Base-by-base conservation (phyloP, 1,140 invertebrate genomes). In the Mizuhopecten yessoensis region DNA sequence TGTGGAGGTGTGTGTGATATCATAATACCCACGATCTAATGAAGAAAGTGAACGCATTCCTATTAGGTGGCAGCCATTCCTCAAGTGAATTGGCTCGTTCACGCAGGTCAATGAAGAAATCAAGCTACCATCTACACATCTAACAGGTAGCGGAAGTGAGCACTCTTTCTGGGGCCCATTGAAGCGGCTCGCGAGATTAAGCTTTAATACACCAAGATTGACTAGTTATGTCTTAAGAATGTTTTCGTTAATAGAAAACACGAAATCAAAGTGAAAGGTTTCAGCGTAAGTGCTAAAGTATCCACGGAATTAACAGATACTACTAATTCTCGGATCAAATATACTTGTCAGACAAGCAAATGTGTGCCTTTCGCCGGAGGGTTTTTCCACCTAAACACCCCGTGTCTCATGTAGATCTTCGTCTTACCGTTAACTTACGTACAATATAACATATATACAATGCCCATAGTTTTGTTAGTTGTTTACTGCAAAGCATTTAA, bases 21-120 rank as follows among this genome's bases (percentile, higher is more conserved):
- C 23, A n/a, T n/a, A 75, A n/a, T 75, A 75, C n/a, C 57, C n/a
- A 75, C 57, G n/a, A 75, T 75, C 57, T 75, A 17, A 23, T 75
- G 5, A 75, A 75, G 57, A 9, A 75, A 75, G n/a, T 29, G 23
- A 75, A 75, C 5, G 11, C 57, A 75, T 75, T 75, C 57, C 57
- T 5, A n/a, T 29, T 29, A 29, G 57, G 57, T 75, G 57, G 23
- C 5, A n/a, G 57, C 20, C 45, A 20, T 23, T 49, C 45, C 45
- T 49, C 45, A 20, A 49, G 45, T 49, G 45, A 49, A 49, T 49
- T 49, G 20, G 45, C 45, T 49, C 20, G 20, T 23, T 75, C 23
- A 75, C n/a, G 57, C 23, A 75, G 57, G 57, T 75, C 57, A 75
- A 75, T 75, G 57, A 29, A 75, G 57, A 75, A 75, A 75, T 75